Evolutionary conservation across 2,113 vertebrate species (phyloP), one percentile per base, ranked within the genome.

Genomic region (Strix aluco): DNA sequence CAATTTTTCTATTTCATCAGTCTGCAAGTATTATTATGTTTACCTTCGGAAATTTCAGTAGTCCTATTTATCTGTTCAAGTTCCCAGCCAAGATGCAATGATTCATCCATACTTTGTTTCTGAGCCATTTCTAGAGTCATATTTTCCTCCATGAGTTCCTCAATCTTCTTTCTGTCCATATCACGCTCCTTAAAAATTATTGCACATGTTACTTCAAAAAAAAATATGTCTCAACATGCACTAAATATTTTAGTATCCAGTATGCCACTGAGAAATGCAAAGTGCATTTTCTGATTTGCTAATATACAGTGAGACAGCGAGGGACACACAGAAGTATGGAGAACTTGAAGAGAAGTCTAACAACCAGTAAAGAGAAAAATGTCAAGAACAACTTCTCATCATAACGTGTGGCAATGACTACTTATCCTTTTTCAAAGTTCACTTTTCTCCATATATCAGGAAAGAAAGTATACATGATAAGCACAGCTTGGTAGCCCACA

Each of bases 51-150:
- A 82, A 99, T 96, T 38, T 99, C 99, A 49, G 99, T 99, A 44
- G 99, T 99, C 97, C 99, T 99, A 69, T 99, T 99, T 23, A 99
- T 99, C 93, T 99, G 99, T 90, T 99, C 99, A 81, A 99, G 98
- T 88, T 99, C 99, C 99, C 99, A 99, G 95, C 99, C 99, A 82
- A 99, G 98, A 96, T 99, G 99, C 92, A 99, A 97, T 10, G 99
- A 99, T 95, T 99, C 99, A 81, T 99, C 99, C 99, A 99, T 99
- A 94, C 99, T 99, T 96, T 99, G 99, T 75, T 99, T 99, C 98
- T 99, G 99, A 77, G 99, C 99, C 99, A 99, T 99, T 98, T 99
- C 99, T 27, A 99, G 97, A 63, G 98, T 98, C 96, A 99, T 99
- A 92, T 99, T 99, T 98, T 99, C 99, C 98, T 99, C 99, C 98